Percentiles rank a stretch among this genome's conserved stretches.
These are phyloP conservation scores for Metopia argyrocephala DNA, from an alignment of 2,888 invertebrate genomes.

Conservation along the genomic window DNA sequence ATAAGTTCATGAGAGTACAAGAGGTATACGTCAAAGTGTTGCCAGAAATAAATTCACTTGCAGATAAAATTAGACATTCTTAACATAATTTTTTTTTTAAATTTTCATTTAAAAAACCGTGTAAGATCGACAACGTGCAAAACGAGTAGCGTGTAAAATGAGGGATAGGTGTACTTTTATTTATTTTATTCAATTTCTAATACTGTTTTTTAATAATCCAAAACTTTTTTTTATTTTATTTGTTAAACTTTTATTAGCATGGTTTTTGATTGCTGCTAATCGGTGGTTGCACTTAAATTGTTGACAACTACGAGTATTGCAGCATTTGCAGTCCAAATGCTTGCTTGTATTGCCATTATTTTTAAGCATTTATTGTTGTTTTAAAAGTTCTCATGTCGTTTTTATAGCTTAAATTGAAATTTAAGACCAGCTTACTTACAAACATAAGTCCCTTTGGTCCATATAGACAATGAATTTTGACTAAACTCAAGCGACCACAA, in stretches of 20 bases:
- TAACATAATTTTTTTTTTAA: too few species aligned
- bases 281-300: conserved; percentile 45
- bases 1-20: too few species aligned
- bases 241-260: conserved; percentile 18
- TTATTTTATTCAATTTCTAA: too few species aligned
- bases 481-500: conserved; percentile 58
- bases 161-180: too few species aligned
- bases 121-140: too few species aligned
- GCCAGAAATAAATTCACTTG: too few species aligned
- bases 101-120: too few species aligned
- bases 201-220: too few species aligned
- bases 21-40: too few species aligned
- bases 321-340: neutral
- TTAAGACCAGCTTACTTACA: conserved; percentile 30
- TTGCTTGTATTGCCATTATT: neutral
- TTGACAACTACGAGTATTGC: conserved; percentile 45
- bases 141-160: too few species aligned
- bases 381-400: conserved; percentile 5
- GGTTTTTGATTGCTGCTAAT: neutral
- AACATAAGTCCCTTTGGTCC: conserved; percentile 57
- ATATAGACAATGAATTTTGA: conserved; percentile 48
- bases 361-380: conserved; percentile 20
- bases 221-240: neutral
- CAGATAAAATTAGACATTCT: too few species aligned
- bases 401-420: neutral